Evolutionary conservation across 1,140 invertebrate species (phyloP), one percentile per base, ranked within the genome.

Genomic region (Antheraea mylitta): DNA sequence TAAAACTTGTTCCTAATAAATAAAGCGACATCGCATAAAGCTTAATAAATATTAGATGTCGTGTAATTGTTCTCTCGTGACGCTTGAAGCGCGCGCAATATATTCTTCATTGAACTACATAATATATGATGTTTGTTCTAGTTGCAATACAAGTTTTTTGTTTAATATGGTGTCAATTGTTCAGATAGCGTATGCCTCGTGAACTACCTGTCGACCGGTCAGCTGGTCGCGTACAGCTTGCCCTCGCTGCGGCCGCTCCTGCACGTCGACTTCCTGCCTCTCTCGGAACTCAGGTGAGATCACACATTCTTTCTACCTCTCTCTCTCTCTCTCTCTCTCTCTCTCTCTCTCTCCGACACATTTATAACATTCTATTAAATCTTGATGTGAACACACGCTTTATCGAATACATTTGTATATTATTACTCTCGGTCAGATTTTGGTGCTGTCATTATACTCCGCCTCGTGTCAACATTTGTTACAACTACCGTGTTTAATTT

Each of bases 131-230:
- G 38, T 9, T 42, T 42, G 7, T 42, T 8, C 38, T 7, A 42
- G 11, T 42, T 42, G 38, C 8, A 7, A 9, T 42, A 8, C 7
- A 42, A 9, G 7, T 42, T 42, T 2, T 42, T 42, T 22, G 6
- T 64, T 64, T 38, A 7, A n/a, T 3, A 18, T 61, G 38, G 3
- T 60, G 0, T 13, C 8, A 0, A 36, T 66, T 79, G 94, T 94
- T 18, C 94, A 98, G 98, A 99, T 93, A 98, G 97, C 88, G 97
- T 98, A 76, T 99, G 98, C 91, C 94, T 99, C 78, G 96, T 97
- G 66, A 98, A 97, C 92, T 99, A 99, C 92, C 93, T 98, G 80
- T 98, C 98, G 64, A 99, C 96, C 91, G 98, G 98, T 70, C 98
- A 98, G 91, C 93, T 99, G 82, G 95, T 96, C 78, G 96, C 97